Percentiles rank a stretch among this genome's conserved stretches.
Evolutionary conservation across 2,113 vertebrate species (phyloP).

Genomic region (Uropsilus gracilis): DNA sequence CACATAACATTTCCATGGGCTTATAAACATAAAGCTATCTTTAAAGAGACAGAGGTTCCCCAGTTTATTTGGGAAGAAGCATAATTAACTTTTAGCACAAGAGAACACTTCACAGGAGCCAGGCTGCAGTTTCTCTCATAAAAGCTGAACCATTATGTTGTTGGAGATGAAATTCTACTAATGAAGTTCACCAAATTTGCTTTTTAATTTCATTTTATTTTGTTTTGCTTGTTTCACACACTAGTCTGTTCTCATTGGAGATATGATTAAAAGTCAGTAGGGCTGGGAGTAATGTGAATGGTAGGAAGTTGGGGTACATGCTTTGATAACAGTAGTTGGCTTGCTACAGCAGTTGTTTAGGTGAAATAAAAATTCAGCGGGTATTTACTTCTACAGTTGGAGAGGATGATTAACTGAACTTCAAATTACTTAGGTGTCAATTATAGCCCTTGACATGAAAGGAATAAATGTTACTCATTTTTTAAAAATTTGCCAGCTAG

Average conservation of each 20-base stretch:
- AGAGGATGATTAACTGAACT: not conserved
- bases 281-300: too few species aligned
- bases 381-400: not conserved
- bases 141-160: not conserved
- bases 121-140: not conserved
- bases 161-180: not conserved
- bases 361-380: not conserved
- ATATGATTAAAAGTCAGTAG: not conserved
- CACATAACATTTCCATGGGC: not conserved
- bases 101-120: not conserved
- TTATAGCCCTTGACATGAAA: not conserved
- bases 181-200: not conserved
- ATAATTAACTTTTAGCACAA: not conserved
- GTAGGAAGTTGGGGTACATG: rapidly evolving
- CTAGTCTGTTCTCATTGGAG: not conserved
- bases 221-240: not conserved
- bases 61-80: conserved; percentile 18
- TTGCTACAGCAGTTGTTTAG: not conserved
- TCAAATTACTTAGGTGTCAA: not conserved
- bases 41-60: conserved; percentile 33
- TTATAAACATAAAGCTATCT: conserved; percentile 31
- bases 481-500: not conserved
- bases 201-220: not conserved
- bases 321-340: not conserved
- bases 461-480: not conserved